phyloP scores from a whole-genome alignment of 2,113 vertebrate genomes.

The Abramis brama region DNA sequence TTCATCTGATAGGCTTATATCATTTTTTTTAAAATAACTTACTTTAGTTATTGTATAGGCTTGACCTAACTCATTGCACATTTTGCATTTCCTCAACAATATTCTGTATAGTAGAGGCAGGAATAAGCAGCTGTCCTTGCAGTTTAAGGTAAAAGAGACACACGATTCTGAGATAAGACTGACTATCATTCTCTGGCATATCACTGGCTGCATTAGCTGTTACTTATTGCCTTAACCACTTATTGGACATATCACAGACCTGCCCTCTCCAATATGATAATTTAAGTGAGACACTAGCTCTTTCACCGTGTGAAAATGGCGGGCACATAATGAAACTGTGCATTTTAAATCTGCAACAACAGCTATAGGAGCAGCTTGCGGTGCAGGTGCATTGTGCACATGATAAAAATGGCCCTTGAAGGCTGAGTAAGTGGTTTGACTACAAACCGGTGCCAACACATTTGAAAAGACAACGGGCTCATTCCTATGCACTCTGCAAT shows the following conservation, averaged over 20 bases:
- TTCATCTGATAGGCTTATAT: slow-evolving; percentile 57
- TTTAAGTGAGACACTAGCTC: slow-evolving; percentile 60
- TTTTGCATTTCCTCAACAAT: slow-evolving; percentile 46
- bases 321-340: slow-evolving; percentile 53
- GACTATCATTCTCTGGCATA: slow-evolving; percentile 28
- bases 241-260: slow-evolving; percentile 57
- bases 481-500: slow-evolving; percentile 59
- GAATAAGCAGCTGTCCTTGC: slow-evolving; percentile 34
- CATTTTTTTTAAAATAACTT: slow-evolving; percentile 50
- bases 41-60: slow-evolving; percentile 56
- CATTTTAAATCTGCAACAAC: slow-evolving; percentile 56
- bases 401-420: slow-evolving; percentile 56
- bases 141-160: slow-evolving; percentile 48
- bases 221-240: slow-evolving; percentile 26
- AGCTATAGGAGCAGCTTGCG: slow-evolving; percentile 17
- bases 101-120: slow-evolving; percentile 54
- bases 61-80: slow-evolving; percentile 59
- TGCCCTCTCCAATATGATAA: slow-evolving; percentile 57
- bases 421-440: slow-evolving; percentile 45
- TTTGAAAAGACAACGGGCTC: slow-evolving; percentile 57
- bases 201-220: slow-evolving; percentile 31
- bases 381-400: slow-evolving; percentile 46
- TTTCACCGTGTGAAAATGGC: slow-evolving; percentile 59
- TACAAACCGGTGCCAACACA: slow-evolving; percentile 54
- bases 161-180: slow-evolving; percentile 32